Percentiles rank a stretch among this genome's conserved stretches.
Conservation (phyloP, 2,797 vertebrate genomes). For the Toxotes lorentzi region DNA sequence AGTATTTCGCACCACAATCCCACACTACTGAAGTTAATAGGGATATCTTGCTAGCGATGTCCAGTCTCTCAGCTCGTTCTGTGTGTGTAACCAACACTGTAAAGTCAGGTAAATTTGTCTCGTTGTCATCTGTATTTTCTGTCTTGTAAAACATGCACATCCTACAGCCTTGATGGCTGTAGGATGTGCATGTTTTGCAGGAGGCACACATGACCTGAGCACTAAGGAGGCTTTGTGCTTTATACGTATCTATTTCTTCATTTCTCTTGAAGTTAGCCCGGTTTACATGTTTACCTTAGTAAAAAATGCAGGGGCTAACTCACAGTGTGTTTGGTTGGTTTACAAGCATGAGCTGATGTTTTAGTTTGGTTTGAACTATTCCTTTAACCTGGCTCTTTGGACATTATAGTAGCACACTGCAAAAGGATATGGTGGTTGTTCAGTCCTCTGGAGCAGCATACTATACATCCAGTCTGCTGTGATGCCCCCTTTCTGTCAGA, state of each 20-base stretch:
- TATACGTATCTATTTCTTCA: not conserved
- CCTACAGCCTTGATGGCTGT: too few relatives aligned
- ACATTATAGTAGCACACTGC: not conserved
- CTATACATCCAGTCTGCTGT: not conserved
- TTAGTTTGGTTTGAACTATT: not conserved
- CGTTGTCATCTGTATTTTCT: not conserved
- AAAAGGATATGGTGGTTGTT: not conserved
- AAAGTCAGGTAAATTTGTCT: too few relatives aligned
- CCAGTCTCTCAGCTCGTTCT: not conserved
- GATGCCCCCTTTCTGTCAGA: not conserved
- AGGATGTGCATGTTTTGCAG: too few relatives aligned
- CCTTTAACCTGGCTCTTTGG: not conserved
- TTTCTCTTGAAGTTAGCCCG: not conserved
- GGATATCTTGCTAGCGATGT: too few relatives aligned
- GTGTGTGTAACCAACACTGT: not conserved
- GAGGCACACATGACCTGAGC: not conserved
- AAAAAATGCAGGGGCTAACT: not conserved
- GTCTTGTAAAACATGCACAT: conserved; percentile 13
- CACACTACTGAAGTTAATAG: too few relatives aligned
- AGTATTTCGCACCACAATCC: conserved; percentile 3
- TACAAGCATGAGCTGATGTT: not conserved
- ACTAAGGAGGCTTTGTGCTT: not conserved
- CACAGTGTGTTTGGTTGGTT: not conserved
- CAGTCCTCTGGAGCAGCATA: too few relatives aligned
- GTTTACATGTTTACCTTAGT: not conserved